Conservation (phyloP, 2,888 invertebrate species). For the Autographa pulchrina region DNA sequence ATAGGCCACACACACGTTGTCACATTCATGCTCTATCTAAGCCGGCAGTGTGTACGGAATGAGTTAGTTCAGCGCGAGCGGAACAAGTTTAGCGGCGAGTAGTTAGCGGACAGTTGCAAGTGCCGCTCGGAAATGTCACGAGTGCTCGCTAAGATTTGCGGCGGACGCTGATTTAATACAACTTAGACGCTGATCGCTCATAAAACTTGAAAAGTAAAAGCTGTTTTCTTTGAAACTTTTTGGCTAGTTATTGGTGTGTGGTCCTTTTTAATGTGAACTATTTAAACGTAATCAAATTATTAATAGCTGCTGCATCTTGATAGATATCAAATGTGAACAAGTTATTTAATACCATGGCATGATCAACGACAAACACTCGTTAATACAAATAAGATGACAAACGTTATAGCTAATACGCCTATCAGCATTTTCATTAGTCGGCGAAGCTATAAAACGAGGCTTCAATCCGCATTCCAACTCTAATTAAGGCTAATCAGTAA, state of each 20-base stretch:
- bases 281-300: too few species aligned
- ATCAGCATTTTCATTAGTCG: not conserved
- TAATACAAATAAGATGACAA: not conserved
- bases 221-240: not conserved
- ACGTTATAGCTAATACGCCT: not conserved
- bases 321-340: too few species aligned
- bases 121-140: slow-evolving; percentile 29
- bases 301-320: too few species aligned
- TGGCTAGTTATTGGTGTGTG: too few species aligned
- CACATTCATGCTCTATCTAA: not conserved
- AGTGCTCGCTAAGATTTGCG: slow-evolving; percentile 34
- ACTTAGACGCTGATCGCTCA: not conserved
- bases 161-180: slow-evolving; percentile 21
- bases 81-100: slow-evolving; percentile 42
- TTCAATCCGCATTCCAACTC: slow-evolving; percentile 12
- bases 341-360: too few species aligned
- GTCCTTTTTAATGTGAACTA: too few species aligned
- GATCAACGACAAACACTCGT: not conserved
- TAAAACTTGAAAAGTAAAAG: not conserved
- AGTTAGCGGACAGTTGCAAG: slow-evolving; percentile 45
- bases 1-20: not conserved
- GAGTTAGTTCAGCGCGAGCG: not conserved
- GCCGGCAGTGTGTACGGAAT: not conserved
- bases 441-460: not conserved
- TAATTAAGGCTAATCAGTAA: slow-evolving; percentile 37